Conservation (phyloP, 2,113 vertebrate genomes). For the Genyomyrus donnyi region DNA sequence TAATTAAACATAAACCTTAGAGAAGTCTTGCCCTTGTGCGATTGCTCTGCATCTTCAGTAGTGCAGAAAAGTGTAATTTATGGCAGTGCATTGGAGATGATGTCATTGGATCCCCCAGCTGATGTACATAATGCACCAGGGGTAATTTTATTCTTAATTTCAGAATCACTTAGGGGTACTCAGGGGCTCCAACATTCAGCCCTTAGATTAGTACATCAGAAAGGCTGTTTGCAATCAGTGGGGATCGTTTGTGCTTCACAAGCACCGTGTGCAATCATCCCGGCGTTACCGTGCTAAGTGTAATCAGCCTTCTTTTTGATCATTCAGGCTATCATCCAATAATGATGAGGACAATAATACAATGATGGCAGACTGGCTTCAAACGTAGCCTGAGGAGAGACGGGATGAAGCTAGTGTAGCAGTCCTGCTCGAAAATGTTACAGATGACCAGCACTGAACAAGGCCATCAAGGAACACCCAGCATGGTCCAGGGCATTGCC, state of each 20-base stretch:
- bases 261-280: not conserved
- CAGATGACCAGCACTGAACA: not conserved
- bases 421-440: not conserved
- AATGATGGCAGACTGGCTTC: not conserved
- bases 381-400: no score
- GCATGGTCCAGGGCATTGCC: no score
- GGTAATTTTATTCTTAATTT: not conserved
- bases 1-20: not conserved
- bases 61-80: not conserved
- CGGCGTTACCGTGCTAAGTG: not conserved
- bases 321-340: not conserved
- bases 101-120: not conserved
- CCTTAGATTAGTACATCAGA: not conserved
- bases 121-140: not conserved
- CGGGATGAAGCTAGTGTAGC: not conserved
- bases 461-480: not conserved
- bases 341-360: not conserved
- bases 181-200: not conserved
- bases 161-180: not conserved
- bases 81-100: not conserved
- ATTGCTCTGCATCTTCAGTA: not conserved
- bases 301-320: not conserved
- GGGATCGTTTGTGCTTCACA: not conserved
- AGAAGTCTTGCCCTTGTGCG: not conserved
- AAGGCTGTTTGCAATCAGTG: slow-evolving; percentile 5